Conservation (phyloP, 1,140 invertebrate species). For the Dendrolimus kikuchii region DNA sequence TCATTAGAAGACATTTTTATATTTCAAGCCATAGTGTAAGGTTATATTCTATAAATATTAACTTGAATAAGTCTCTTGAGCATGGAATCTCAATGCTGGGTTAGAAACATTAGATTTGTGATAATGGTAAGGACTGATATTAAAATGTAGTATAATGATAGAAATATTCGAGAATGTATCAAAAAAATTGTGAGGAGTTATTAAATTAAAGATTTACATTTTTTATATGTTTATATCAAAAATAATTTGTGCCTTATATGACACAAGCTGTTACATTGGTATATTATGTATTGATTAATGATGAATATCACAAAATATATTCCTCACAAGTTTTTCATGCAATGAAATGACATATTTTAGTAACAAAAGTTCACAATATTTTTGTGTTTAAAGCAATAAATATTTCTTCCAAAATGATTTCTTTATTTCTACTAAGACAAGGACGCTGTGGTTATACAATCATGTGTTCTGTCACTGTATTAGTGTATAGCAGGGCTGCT, state of each 20-base stretch:
- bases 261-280: conserved; percentile 2
- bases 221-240: conserved; percentile 11
- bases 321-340: conserved; percentile 41
- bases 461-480: too few relatives aligned
- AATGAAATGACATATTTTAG: conserved; percentile 41
- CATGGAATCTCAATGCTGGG: conserved; percentile 5
- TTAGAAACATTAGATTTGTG: conserved; percentile 22
- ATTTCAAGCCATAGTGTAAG: too few relatives aligned
- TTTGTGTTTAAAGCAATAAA: conserved; percentile 46
- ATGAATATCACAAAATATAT: conserved; percentile 9
- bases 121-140: conserved; percentile 43
- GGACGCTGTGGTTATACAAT: too few relatives aligned
- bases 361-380: conserved; percentile 36
- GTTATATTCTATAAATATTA: conserved; percentile 1
- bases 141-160: conserved; percentile 12
- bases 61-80: background rate
- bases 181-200: conserved; percentile 34
- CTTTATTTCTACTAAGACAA: too few relatives aligned
- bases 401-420: conserved; percentile 21
- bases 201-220: conserved; percentile 15
- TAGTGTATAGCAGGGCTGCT: too few relatives aligned
- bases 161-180: conserved; percentile 20
- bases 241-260: conserved; percentile 36
- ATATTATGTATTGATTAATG: conserved; percentile 1
- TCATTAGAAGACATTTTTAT: too few relatives aligned